Percentiles rank a stretch among this genome's conserved stretches.
These are phyloP conservation scores for Timandra comae DNA, from an alignment of 2,888 invertebrate genomes.

Conservation along the genomic window DNA sequence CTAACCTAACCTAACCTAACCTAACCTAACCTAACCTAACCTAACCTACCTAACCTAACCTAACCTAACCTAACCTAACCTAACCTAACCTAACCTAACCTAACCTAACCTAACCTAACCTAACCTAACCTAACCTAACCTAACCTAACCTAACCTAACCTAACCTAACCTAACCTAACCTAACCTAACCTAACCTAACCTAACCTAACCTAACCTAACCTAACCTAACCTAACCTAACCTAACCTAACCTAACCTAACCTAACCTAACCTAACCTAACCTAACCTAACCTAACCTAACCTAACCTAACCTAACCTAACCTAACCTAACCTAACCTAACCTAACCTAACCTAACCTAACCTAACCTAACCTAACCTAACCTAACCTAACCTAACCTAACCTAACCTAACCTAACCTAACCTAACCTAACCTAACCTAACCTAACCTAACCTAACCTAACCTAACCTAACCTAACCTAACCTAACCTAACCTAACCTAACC, in stretches of 20 bases:
- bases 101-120: constrained; percentile 16
- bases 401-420: constrained; percentile 7
- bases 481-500: constrained; percentile 6
- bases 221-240: constrained; percentile 15
- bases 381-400: constrained; percentile 9
- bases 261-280: constrained; percentile 17
- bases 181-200: constrained; percentile 14
- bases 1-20: constrained; percentile 10
- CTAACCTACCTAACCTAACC: constrained; percentile 10
- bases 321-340: constrained; percentile 14
- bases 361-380: constrained; percentile 4
- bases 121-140: constrained; percentile 12
- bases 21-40: constrained; percentile 2
- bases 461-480: constrained; percentile 4
- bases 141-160: constrained; percentile 3
- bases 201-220: constrained; percentile 17
- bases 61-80: constrained; percentile 14
- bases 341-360: constrained; percentile 15
- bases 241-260: constrained; percentile 14
- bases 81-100: constrained; percentile 11
- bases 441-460: constrained; percentile 5
- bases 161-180: constrained; percentile 4
- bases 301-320: constrained; percentile 13
- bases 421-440: constrained; percentile 4
- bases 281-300: constrained; percentile 21